Evolutionary conservation across 2,113 vertebrate species (phyloP).

Genomic region (Chelonoidis abingdonii): DNA sequence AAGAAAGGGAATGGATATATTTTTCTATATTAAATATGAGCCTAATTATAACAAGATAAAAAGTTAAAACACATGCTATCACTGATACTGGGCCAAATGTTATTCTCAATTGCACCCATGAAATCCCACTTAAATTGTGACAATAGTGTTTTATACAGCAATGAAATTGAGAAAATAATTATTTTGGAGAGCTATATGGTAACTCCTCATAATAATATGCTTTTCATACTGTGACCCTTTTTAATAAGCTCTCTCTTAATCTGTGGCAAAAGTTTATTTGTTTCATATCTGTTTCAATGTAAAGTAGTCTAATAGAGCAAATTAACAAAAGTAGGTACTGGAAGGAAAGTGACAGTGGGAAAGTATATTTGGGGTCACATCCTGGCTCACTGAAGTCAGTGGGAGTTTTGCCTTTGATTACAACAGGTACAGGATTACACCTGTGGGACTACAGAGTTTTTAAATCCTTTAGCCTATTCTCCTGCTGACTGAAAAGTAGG

Average conservation of each 20-base stretch:
- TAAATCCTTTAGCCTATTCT: not conserved
- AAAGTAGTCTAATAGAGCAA: not conserved
- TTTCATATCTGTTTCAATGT: not conserved
- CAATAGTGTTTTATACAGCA: conserved; percentile 7
- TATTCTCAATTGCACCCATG: not conserved
- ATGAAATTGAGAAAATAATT: not conserved
- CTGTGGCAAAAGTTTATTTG: not conserved
- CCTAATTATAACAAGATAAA: not conserved
- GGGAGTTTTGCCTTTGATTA: not conserved
- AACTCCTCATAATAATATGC: accelerated
- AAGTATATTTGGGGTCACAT: not conserved
- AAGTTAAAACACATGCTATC: not conserved
- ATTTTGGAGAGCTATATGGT: not conserved
- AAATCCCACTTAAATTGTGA: conserved; percentile 36
- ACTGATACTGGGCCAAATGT: conserved; percentile 38
- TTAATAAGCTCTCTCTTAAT: not conserved
- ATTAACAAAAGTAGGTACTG: not conserved
- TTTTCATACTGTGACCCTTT: not conserved
- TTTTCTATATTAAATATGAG: not conserved
- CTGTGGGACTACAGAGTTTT: not conserved
- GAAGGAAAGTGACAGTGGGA: not conserved
- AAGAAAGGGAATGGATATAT: not conserved
- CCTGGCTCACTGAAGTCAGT: not conserved
- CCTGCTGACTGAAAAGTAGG: not conserved
- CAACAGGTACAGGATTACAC: not conserved